Evolutionary conservation across 2,797 vertebrate species (phyloP).

Genomic region (Erethizon dorsatum): DNA sequence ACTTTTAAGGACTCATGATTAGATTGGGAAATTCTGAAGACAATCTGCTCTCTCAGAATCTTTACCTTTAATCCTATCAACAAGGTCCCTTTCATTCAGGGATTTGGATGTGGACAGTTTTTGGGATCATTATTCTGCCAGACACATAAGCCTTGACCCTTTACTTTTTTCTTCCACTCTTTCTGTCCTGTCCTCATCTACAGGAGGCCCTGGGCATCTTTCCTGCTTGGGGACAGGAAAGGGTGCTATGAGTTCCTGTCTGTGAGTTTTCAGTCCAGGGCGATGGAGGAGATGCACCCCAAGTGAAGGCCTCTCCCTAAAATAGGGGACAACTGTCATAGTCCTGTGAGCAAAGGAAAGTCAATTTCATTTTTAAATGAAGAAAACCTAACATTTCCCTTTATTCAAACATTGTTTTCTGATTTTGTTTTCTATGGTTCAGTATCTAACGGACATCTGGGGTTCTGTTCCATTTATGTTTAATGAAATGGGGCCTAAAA

Average conservation of each 20-base stretch:
- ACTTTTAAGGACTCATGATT: not conserved
- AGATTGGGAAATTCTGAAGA: not conserved
- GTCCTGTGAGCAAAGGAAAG: not conserved
- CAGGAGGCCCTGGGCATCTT: rapidly evolving
- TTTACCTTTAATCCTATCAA: not conserved
- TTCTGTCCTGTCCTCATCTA: not conserved
- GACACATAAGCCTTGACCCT: no score
- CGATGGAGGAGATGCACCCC: not conserved
- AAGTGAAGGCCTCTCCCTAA: not conserved
- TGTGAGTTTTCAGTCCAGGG: not conserved
- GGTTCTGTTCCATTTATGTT: not conserved
- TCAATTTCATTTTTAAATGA: conserved; percentile 19
- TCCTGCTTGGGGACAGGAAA: not conserved
- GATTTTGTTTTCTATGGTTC: not conserved
- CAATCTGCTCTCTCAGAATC: not conserved
- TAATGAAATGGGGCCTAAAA: not conserved
- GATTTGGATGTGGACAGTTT: not conserved
- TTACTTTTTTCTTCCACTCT: not conserved
- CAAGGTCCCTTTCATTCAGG: not conserved
- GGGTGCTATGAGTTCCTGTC: not conserved
- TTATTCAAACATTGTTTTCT: not conserved
- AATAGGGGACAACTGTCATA: not conserved
- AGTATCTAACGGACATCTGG: not conserved
- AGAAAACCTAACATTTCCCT: not conserved
- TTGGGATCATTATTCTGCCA: not conserved